Base-by-base conservation (phyloP, 2,797 vertebrate species). In the Intellagama lesueurii region DNA sequence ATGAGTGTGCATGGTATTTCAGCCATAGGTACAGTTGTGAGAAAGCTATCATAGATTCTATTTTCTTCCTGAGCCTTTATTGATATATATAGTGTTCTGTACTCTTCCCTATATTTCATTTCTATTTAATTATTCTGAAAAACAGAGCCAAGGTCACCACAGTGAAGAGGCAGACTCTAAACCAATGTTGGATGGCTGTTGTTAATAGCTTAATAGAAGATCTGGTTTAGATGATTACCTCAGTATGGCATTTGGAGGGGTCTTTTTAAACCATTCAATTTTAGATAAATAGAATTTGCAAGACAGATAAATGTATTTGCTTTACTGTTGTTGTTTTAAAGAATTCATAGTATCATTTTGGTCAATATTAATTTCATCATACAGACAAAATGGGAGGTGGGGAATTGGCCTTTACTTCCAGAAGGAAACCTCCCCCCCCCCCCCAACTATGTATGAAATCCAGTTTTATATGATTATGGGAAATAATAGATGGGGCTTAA, bases 251-350 rank as follows among this genome's bases (percentile, higher is more conserved):
- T 82, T 77, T 86, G 72, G 47, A 78, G 32, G 79, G 49, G 28
- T 64, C 52, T 76, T 0, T 68, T 83, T 64, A 32, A 32, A 35
- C 26, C 32, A 28, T 88, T 87, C 22, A 52, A 1, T 83, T 85
- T 92, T 30, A 91, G 86, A 90, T 28, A 91, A 91, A 85, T 28
- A 81, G 35, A 35, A 85, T 80, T 83, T 73, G 64, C 82, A 56
- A 78, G 73, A 78, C 8, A 87, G n/a, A 87, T 79, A 44, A 72
- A 32, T 60, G 60, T 40, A 16, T 52, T 83, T 70, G 28, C 49
- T 72, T 0, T 32, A 28, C 7, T 81, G n/a, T 76, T 28, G 40
- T 26, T 77, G 35, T 44, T 77, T 77, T 47, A 85, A 90, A 81
- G 30, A 88, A 35, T 69, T 64, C 7, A 76, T 87, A 28, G 77